phyloP scores from a whole-genome alignment of 2,888 invertebrate genomes.

The Nomada goodeniana region DNA sequence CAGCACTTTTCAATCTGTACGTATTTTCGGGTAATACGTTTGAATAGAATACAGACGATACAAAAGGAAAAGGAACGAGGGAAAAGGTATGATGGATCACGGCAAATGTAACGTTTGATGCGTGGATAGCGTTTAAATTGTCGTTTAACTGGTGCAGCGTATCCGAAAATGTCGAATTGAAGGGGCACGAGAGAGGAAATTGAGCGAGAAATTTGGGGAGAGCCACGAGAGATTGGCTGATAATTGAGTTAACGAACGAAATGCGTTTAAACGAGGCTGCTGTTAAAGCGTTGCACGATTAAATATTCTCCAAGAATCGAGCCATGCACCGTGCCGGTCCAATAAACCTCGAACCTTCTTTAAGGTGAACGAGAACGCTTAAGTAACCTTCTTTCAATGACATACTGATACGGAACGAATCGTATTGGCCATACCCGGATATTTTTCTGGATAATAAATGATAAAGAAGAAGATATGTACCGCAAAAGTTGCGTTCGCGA shows the following conservation, averaged over 20 bases:
- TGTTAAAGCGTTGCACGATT: conserved; percentile 27
- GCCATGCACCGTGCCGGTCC: neutral
- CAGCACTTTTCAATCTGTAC: no score
- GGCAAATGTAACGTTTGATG: conserved; percentile 11
- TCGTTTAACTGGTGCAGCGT: neutral
- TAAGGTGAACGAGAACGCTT: conserved; percentile 5
- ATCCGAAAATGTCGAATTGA: conserved; percentile 6
- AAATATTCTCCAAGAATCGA: conserved; percentile 32
- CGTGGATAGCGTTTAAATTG: conserved; percentile 1
- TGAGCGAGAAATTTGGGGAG: conserved; percentile 22
- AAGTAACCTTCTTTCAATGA: conserved; percentile 26
- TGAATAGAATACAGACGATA: no score
- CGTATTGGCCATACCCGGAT: neutral
- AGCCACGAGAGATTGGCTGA: conserved; percentile 24
- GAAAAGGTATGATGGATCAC: conserved; percentile 9
- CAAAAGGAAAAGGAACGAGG: neutral
- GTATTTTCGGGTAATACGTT: no score
- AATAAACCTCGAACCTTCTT: conserved; percentile 27
- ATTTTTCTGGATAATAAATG: neutral
- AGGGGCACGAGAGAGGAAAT: conserved; percentile 14
- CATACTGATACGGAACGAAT: neutral
- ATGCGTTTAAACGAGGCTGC: conserved; percentile 44
- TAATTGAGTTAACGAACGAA: conserved; percentile 55
- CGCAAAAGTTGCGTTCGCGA: no score
- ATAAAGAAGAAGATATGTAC: no score